Conservation (phyloP, 1,140 invertebrate genomes). For the Acromyrmex charruanus region DNA sequence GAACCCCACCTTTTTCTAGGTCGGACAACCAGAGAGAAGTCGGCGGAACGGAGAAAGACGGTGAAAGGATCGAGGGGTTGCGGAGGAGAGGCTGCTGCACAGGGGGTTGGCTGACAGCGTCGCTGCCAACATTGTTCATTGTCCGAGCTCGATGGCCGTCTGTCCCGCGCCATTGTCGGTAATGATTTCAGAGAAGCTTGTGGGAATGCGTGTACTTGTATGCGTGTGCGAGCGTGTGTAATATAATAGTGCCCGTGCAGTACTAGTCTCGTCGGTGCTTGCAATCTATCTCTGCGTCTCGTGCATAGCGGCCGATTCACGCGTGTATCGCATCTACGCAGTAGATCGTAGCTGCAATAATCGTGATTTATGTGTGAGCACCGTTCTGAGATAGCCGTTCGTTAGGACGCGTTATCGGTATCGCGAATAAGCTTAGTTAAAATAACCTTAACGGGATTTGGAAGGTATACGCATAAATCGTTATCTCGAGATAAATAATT, state of each 20-base stretch:
- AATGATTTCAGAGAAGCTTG: constrained; percentile 68
- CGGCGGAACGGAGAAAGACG: constrained; percentile 21
- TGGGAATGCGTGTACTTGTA: background rate
- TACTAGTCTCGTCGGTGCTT: constrained; percentile 7
- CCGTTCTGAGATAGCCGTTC: background rate
- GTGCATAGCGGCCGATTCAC: constrained; percentile 18
- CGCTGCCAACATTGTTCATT: constrained; percentile 71
- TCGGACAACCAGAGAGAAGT: constrained; percentile 34
- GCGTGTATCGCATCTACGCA: background rate
- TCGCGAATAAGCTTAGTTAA: background rate
- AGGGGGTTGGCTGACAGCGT: constrained; percentile 68
- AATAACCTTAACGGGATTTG: background rate
- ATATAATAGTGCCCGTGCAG: no score
- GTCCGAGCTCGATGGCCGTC: constrained; percentile 76
- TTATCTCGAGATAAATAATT: constrained; percentile 7
- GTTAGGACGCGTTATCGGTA: constrained; percentile 8
- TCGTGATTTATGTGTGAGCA: constrained; percentile 64
- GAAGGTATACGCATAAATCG: background rate
- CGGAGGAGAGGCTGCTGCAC: constrained; percentile 28
- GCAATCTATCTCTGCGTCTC: constrained; percentile 57
- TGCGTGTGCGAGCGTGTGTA: background rate
- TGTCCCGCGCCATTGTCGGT: constrained; percentile 74
- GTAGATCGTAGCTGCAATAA: background rate
- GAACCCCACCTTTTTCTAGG: constrained; percentile 66
- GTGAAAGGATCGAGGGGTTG: constrained; percentile 33